Evolutionary conservation across 2,797 vertebrate genomes (phyloP), one percentile per base, ranked within the genome.

Genomic region (Allobates femoralis): DNA sequence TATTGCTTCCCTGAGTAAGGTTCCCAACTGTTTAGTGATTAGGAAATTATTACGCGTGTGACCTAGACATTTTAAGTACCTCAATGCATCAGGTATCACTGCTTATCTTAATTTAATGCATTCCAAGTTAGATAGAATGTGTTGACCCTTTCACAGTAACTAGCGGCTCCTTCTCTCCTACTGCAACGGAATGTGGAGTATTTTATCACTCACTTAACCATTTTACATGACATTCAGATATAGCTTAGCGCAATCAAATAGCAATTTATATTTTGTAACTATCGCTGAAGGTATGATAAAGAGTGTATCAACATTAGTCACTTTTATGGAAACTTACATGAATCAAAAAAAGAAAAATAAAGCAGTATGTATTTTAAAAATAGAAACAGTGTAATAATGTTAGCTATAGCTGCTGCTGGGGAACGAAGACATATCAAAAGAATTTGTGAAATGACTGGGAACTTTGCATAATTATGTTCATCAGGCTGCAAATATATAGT

Each of bases 1-100:
- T 86, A 81, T 81, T 51, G 41, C 69, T 66, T 81, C 79, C 79
- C 56, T 37, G 69, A 86, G 56, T 81, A 76, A 75, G 23, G 46
- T 76, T 86, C 74, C 69, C 85, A 76, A 76, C 79, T 75, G 79
- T 76, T 64, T 86, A 86, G 85, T 81, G 85, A 81, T 86, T 81
- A 86, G 79, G 71, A 86, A 81, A 81, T 66, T 66, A 76, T 86
- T 81, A 81, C 21, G 71, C 53, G 18, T 34, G 30, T 81, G 85
- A 81, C 56, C 69, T 46, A 81, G 69, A 62, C 78, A 86, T 86
- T 86, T 81, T 81, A 81, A 86, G 79, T 76, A 75, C 41, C 58
- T 66, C 71, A 81, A 73, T 81, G 46, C 79, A 81, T 81, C 58
- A 81, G 85, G 69, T 86, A 86, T 53, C 56, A 76, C 37, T 37